These are phyloP conservation scores for Semnopithecus entellus DNA, from an alignment of 2,113 vertebrate genomes.

Conservation along the genomic window DNA sequence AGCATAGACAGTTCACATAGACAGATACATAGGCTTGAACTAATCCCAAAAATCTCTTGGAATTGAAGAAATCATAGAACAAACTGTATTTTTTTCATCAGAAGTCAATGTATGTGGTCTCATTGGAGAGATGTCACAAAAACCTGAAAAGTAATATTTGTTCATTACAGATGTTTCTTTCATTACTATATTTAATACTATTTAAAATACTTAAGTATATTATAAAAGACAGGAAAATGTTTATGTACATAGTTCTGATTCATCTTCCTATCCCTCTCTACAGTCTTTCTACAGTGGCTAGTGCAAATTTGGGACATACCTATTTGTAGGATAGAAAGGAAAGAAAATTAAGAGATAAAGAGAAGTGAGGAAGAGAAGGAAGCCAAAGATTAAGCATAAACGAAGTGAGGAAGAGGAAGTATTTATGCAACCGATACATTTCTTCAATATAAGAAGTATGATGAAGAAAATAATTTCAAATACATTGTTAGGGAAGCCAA, in stretches of 20 bases:
- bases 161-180: not conserved
- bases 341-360: not conserved
- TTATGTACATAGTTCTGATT: not conserved
- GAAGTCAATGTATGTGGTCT: conserved; percentile 25
- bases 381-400: not conserved
- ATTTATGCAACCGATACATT: not conserved
- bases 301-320: not conserved
- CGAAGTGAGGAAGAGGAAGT: not conserved
- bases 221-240: not conserved
- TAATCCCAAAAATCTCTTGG: conserved; percentile 29
- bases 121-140: conserved; percentile 5
- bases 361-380: not conserved
- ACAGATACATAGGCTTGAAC: conserved; percentile 18
- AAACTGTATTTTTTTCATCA: conserved; percentile 49
- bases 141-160: not conserved
- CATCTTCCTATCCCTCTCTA: not conserved
- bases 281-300: not conserved
- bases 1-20: not conserved
- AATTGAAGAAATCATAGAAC: conserved; percentile 36
- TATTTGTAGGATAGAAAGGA: not conserved
- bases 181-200: not conserved
- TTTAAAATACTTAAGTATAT: not conserved
- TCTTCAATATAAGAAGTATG: not conserved
- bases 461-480: conserved; percentile 35
- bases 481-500: not conserved